phyloP scores from a whole-genome alignment of 2,888 invertebrate species.

The Eudemis profundana region DNA sequence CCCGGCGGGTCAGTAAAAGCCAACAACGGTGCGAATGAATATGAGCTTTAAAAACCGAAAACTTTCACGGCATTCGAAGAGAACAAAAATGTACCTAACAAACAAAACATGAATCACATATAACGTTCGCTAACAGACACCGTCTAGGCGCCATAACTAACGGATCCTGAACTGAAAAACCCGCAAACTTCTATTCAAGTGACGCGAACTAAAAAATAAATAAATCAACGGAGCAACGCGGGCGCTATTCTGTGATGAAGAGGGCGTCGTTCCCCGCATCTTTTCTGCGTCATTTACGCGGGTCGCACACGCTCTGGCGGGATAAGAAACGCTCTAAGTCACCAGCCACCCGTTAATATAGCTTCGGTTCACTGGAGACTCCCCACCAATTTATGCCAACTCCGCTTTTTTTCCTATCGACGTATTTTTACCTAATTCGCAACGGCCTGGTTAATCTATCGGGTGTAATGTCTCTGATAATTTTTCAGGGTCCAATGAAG shows the following conservation, averaged over 20 bases:
- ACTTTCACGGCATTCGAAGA: too few species aligned
- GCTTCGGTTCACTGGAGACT: conserved; percentile 70
- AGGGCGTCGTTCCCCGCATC: conserved; percentile 69
- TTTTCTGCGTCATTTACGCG: conserved; percentile 78
- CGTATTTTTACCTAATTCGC: conserved; percentile 40
- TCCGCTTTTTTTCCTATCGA: conserved; percentile 43
- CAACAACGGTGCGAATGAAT: too few species aligned
- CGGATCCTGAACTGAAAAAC: conserved; percentile 21
- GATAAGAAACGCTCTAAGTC: conserved; percentile 61
- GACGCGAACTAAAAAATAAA: conserved; percentile 45
- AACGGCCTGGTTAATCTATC: conserved; percentile 41
- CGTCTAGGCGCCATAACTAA: conserved; percentile 13
- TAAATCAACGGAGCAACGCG: conserved; percentile 45
- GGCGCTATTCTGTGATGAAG: conserved; percentile 65
- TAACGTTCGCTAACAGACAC: conserved; percentile 9
- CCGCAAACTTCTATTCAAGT: conserved; percentile 36
- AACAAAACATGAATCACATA: not conserved
- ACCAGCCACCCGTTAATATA: conserved; percentile 66
- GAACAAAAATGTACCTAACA: too few species aligned
- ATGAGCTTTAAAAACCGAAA: too few species aligned
- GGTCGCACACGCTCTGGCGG: conserved; percentile 56
- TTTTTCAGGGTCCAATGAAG: conserved; percentile 35
- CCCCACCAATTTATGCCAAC: conserved; percentile 60
- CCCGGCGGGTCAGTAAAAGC: too few species aligned
- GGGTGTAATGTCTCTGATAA: conserved; percentile 40